Percentiles rank a stretch among this genome's conserved stretches.
Conservation (phyloP, 2,797 vertebrate species). For the Anolis apletophallus region DNA sequence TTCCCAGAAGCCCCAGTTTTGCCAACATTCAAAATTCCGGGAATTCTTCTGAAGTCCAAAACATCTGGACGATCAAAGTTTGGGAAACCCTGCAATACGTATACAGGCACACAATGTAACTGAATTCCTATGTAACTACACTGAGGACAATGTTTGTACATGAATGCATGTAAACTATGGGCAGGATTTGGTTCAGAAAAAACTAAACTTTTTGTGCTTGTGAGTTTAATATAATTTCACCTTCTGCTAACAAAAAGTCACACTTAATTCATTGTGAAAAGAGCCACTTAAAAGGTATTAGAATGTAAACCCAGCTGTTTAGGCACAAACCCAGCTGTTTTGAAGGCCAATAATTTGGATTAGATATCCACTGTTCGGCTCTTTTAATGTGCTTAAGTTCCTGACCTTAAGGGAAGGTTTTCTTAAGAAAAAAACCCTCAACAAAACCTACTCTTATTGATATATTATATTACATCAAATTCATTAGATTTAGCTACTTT, state of each 20-base stretch:
- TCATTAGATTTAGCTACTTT: slow-evolving; percentile 68
- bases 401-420: slow-evolving; percentile 73
- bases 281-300: slow-evolving; percentile 76
- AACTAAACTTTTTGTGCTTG: slow-evolving; percentile 73
- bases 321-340: slow-evolving; percentile 74
- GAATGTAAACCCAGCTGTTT: slow-evolving; percentile 16
- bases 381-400: slow-evolving; percentile 58
- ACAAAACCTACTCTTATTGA: slow-evolving; percentile 55
- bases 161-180: neutral
- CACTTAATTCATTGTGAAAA: slow-evolving; percentile 69
- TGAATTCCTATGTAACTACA: neutral
- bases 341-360: slow-evolving; percentile 75
- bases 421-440: slow-evolving; percentile 40
- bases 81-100: neutral
- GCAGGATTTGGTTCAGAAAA: slow-evolving; percentile 31
- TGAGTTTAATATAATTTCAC: slow-evolving; percentile 70
- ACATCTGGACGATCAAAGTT: too few species aligned
- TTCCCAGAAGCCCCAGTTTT: too few species aligned
- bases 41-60: too few species aligned
- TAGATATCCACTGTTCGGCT: slow-evolving; percentile 72
- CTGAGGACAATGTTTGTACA: neutral
- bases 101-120: neutral
- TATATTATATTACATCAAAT: slow-evolving; percentile 75
- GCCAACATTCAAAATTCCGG: too few species aligned
- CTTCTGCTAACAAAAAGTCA: slow-evolving; percentile 70